A percentile compares a stretch with the other conserved stretches of the same genome.
These are phyloP conservation scores for Pygocentrus nattereri DNA, from an alignment of 2,797 vertebrate genomes.

Conservation along the genomic window DNA sequence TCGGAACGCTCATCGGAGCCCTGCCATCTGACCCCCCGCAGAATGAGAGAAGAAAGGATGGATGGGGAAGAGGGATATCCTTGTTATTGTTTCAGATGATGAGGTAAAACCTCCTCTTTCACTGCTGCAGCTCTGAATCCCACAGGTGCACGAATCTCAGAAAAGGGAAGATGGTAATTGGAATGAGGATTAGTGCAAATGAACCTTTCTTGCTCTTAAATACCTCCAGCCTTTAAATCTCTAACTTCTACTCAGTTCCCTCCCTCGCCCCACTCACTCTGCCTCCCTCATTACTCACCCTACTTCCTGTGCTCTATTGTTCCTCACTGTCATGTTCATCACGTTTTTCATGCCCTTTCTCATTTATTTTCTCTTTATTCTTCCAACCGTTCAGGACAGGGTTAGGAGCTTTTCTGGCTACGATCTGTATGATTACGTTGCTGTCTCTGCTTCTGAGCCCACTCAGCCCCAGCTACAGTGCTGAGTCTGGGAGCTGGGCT, in stretches of 20 bases:
- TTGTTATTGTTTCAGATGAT: slow-evolving; percentile 7
- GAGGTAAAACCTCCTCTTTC: slow-evolving; percentile 1
- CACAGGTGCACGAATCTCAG: slow-evolving; percentile 37
- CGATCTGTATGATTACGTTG: neutral
- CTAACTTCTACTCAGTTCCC: slow-evolving; percentile 43
- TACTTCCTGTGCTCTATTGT: slow-evolving; percentile 9
- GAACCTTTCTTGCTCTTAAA: slow-evolving; percentile 34
- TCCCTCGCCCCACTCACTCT: slow-evolving; percentile 40
- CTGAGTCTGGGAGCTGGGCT: neutral
- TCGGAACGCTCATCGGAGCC: slow-evolving; percentile 36
- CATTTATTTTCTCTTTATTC: slow-evolving; percentile 28
- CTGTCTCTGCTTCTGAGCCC: slow-evolving; percentile 36
- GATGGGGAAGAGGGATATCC: neutral
- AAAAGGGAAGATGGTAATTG: slow-evolving; percentile 43
- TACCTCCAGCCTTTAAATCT: slow-evolving; percentile 35
- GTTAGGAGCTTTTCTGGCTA: neutral
- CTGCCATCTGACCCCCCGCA: slow-evolving; percentile 38
- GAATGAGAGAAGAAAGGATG: slow-evolving; percentile 1
- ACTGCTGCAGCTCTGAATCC: neutral
- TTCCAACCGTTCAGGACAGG: neutral
- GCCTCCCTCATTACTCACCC: slow-evolving; percentile 46
- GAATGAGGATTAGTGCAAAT: slow-evolving; percentile 31
- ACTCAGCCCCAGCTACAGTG: neutral
- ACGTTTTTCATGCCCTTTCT: slow-evolving; percentile 15
- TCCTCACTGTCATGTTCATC: neutral